Base-by-base conservation (phyloP, 2,888 invertebrate species). In the Nymphalis urticae region DNA sequence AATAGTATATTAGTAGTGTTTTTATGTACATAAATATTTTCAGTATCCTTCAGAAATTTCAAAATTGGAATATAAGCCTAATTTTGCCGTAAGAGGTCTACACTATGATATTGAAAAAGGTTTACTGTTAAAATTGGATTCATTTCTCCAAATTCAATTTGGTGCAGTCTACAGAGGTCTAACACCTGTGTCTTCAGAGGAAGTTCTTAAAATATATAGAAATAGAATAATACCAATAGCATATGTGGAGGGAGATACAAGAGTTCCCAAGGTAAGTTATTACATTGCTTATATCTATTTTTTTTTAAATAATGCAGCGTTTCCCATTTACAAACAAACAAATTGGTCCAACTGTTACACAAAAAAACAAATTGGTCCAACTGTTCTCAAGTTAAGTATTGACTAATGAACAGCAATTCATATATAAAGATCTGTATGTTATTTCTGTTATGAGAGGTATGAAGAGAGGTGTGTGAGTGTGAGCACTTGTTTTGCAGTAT, bases 91-190 rank as follows among this genome's bases (percentile, higher is more conserved):
- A 1, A 94, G 99, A 73, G 99, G 99, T 48, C 94, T 99, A n/a
- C 99, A 99, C 89, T 99, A 98, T 93, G 99, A 99, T 85, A 97
- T 98, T 81, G 96, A 97, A 87, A 98, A 98, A 89, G 98, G 99
- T 4, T 91, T 98, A 17, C 93, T 99, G 32, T 93, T 99, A 77
- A 99, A 99, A 87, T 93, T 99, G 77, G 99, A 99, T 89, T 97
- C 98, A 2, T 99, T 98, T 87, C 94, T 98, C 76, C 98, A 99
- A 94, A 98, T 99, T 75, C 99, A 99, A 87, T 94, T 98, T 84
- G 99, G 98, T 60, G 96, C 98, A 0, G 98, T 98, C 0, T 98
- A 98, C 86, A 93, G 97, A 77, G 98, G 98, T 3, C 87, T 97
- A 19, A 96, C 96, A 58, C 95, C 96, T 24, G 94, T 99, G 2